These are phyloP conservation scores for Perithous albicinctus DNA, from an alignment of 2,888 invertebrate species.

Conservation along the genomic window DNA sequence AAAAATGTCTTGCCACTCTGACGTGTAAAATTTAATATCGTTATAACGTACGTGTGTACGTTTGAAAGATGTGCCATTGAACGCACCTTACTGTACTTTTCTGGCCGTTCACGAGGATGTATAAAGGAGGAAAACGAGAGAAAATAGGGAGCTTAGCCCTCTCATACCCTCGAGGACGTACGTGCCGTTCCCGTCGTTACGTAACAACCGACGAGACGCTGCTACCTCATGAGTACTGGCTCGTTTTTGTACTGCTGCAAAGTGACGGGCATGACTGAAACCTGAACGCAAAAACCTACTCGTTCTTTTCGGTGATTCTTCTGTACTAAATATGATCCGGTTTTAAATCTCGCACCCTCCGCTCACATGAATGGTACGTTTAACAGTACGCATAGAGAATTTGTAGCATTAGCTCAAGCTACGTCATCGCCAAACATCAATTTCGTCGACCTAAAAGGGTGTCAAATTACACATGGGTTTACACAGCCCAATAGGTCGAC, in stretches of 20 bases:
- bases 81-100: background rate
- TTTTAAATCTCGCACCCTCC: background rate
- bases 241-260: background rate
- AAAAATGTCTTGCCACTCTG: background rate
- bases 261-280: slow-evolving; percentile 33
- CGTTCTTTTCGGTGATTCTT: slow-evolving; percentile 12
- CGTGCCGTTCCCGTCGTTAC: slow-evolving; percentile 62
- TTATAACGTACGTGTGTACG: background rate
- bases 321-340: background rate
- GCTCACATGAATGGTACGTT: background rate
- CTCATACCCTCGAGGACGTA: slow-evolving; percentile 42
- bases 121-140: slow-evolving; percentile 37
- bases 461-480: background rate
- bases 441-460: background rate
- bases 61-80: background rate
- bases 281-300: slow-evolving; percentile 42
- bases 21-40: background rate
- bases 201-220: slow-evolving; percentile 31
- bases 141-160: slow-evolving; percentile 46
- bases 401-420: background rate
- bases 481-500: background rate
- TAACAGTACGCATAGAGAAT: background rate
- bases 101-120: background rate
- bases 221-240: background rate
- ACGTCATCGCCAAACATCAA: background rate